Percentiles rank a stretch among this genome's conserved stretches.
phyloP scores from a whole-genome alignment of 1,140 invertebrate species.

The Aphaenogaster floridana region DNA sequence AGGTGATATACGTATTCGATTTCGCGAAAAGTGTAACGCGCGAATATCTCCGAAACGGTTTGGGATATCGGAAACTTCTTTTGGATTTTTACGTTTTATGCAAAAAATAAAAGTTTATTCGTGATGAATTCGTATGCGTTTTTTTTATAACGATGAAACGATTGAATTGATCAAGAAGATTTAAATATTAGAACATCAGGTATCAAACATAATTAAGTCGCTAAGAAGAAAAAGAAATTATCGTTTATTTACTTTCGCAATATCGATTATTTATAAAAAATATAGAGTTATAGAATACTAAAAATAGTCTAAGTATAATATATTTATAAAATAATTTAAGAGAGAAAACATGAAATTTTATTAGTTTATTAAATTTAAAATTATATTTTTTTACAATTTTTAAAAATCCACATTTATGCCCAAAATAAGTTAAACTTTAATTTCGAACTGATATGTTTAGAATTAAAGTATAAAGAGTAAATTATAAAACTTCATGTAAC shows the following conservation, averaged over 20 bases:
- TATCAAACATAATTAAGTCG: not conserved
- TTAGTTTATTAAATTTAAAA: not conserved
- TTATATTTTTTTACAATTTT: not conserved
- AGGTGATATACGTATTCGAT: not conserved
- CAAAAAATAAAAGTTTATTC: not conserved
- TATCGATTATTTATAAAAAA: not conserved
- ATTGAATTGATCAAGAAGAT: not conserved
- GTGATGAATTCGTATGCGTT: not conserved
- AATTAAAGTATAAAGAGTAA: not conserved
- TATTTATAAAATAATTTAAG: not conserved
- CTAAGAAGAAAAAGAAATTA: slow-evolving; percentile 17
- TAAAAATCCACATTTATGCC: not conserved
- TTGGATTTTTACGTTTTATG: not conserved
- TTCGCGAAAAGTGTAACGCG: slow-evolving; percentile 38
- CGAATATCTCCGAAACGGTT: slow-evolving; percentile 28
- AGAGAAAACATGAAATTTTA: not conserved
- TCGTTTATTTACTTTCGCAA: not conserved
- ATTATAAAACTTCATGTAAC: not conserved
- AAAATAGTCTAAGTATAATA: not conserved
- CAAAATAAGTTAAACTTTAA: not conserved
- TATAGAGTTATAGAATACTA: not conserved
- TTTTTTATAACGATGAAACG: not conserved
- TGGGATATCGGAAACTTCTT: not conserved
- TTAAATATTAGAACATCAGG: not conserved
- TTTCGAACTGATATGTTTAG: not conserved